Conservation (phyloP, 2,888 invertebrate species). For the Aleiodes alternator region DNA sequence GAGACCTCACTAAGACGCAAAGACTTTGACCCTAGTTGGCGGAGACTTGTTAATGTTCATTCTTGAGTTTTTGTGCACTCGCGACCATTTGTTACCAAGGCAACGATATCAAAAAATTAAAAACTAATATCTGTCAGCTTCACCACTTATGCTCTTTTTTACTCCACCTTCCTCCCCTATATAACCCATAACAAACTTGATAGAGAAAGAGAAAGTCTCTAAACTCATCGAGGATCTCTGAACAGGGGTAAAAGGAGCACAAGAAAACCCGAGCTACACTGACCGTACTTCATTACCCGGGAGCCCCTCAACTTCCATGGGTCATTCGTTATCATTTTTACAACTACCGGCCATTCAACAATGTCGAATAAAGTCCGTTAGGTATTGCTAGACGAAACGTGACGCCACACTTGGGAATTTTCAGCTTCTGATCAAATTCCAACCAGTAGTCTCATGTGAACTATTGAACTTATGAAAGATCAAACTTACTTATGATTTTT, state of each 20-base stretch:
- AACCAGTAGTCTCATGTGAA: slow-evolving; percentile 34
- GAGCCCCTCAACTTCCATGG: slow-evolving; percentile 69
- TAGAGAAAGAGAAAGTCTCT: slow-evolving; percentile 50
- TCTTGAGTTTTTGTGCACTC: too few species aligned
- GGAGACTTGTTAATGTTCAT: too few species aligned
- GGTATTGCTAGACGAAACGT: slow-evolving; percentile 67
- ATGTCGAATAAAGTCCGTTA: slow-evolving; percentile 76
- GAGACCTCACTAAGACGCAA: too few species aligned
- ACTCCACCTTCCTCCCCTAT: too few species aligned
- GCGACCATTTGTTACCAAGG: too few species aligned
- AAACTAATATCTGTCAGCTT: too few species aligned
- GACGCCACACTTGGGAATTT: slow-evolving; percentile 46
- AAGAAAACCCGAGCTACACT: slow-evolving; percentile 58
- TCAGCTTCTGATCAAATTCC: slow-evolving; percentile 26
- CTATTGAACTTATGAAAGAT: background rate
- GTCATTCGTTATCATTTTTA: slow-evolving; percentile 76
- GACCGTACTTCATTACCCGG: slow-evolving; percentile 75
- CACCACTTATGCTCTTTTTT: too few species aligned
- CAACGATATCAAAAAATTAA: too few species aligned
- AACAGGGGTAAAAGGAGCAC: slow-evolving; percentile 34
- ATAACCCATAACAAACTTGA: background rate
- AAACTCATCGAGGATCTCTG: slow-evolving; percentile 55
- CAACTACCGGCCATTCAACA: slow-evolving; percentile 75
- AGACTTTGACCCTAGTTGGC: too few species aligned
- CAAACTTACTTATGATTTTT: too few species aligned